Conservation (phyloP, 2,113 vertebrate species). For the Pelusios castaneus region DNA sequence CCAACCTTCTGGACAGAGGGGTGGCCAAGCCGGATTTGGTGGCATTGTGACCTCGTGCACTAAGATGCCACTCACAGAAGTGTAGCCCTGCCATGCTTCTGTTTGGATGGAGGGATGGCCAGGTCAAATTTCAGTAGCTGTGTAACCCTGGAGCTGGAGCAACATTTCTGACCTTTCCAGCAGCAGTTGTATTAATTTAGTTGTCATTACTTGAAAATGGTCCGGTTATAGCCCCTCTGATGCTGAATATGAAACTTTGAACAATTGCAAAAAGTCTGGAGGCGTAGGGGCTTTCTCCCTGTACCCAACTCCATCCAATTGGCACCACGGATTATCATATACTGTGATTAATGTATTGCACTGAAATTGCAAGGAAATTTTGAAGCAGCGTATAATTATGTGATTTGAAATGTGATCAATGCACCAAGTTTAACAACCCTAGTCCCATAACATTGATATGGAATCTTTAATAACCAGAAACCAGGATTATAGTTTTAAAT, state of each 20-base stretch:
- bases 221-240: not conserved
- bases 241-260: not conserved
- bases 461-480: not conserved
- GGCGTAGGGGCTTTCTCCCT: not conserved
- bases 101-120: too few species aligned
- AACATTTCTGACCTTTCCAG: too few species aligned
- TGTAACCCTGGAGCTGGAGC: too few species aligned
- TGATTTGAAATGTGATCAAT: constrained; percentile 52
- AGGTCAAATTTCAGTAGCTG: too few species aligned
- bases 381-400: constrained; percentile 52
- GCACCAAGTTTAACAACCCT: constrained; percentile 31
- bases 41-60: too few species aligned
- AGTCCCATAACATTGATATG: not conserved
- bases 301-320: not conserved
- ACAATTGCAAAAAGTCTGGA: not conserved
- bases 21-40: too few species aligned
- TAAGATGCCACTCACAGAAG: too few species aligned
- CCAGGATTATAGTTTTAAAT: not conserved
- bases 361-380: constrained; percentile 48
- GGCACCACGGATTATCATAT: not conserved
- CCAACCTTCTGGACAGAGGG: too few species aligned
- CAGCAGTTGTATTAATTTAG: too few species aligned
- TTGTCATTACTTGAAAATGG: not conserved
- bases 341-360: not conserved
- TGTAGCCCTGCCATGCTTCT: too few species aligned